Base-by-base conservation (phyloP, 2,888 invertebrate species). In the Campoletis raptor region DNA sequence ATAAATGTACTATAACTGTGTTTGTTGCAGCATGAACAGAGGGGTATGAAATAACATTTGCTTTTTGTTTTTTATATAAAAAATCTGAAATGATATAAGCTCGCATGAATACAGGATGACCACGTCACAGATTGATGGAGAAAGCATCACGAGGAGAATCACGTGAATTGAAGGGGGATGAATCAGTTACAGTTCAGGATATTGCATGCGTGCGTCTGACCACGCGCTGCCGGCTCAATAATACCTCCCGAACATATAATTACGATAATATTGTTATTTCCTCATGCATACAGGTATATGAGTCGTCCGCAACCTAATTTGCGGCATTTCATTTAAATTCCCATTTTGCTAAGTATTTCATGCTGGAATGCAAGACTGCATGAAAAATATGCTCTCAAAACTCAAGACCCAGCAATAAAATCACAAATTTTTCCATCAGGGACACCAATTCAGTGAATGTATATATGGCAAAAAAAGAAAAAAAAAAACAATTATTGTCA, bases 121-220 rank as follows among this genome's bases (percentile, higher is more conserved):
- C 61, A 61, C 36, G 74, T 74, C 42, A 21, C 12, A 42, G 61
- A 42, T 36, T 61, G 61, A 74, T 61, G 74, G 42, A 74, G 42
- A 61, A 24, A 61, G 61, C 24, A 61, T 54, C 61, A 61, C 42
- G 61, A 61, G 42, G 61, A 74, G 54, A 54, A 57, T 57, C 74
- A 42, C 42, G 61, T 42, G 57, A 57, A 42, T 74, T 40, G 42
- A 18, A 57, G 24, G 4, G 57, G 61, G 61, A 61, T 74, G 57
- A 42, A 74, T 74, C 40, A 74, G 40, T 57, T 74, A 40, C 74
- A 73, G 73, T 57, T 37, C 57, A 73, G 73, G 54, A 73, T 57
- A 24, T 73, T 40, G 57, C 37, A 73, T 57, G 21, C 73, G 40
- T 21, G 57, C 21, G n/a, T 21, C 54, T 37, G 37, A 37, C 40